A percentile compares a stretch with the other conserved stretches of the same genome.
These are phyloP conservation scores for Tragelaphus strepsiceros DNA, from an alignment of 2,113 vertebrate genomes.

Conservation along the genomic window DNA sequence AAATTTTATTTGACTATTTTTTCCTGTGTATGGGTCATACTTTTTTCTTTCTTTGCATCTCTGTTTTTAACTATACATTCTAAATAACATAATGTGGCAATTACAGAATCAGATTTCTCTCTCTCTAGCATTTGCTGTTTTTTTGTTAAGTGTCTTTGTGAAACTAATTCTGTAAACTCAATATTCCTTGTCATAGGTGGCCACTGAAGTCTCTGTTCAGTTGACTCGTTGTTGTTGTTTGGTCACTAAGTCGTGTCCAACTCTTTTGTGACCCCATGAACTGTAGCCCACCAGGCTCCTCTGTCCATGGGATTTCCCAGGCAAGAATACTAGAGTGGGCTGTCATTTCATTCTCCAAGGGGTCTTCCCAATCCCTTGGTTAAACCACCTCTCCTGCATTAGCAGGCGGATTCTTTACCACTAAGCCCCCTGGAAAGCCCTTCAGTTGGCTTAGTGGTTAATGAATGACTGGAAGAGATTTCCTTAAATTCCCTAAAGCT, in stretches of 20 bases:
- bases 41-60: background rate
- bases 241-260: background rate
- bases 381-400: background rate
- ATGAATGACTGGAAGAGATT: background rate
- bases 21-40: background rate
- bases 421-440: background rate
- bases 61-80: background rate
- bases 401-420: background rate
- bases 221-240: background rate
- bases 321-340: background rate
- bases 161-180: background rate
- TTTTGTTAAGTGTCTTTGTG: background rate
- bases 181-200: background rate
- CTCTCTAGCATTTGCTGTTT: background rate
- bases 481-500: background rate
- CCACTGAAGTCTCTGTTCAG: background rate
- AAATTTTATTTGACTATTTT: background rate
- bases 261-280: background rate
- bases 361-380: background rate
- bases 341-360: background rate
- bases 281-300: background rate
- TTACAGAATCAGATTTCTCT: background rate
- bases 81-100: background rate
- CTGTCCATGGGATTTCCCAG: background rate
- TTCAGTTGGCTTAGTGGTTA: background rate